phyloP scores from a whole-genome alignment of 2,888 invertebrate genomes.

The Cheilosia variabilis region DNA sequence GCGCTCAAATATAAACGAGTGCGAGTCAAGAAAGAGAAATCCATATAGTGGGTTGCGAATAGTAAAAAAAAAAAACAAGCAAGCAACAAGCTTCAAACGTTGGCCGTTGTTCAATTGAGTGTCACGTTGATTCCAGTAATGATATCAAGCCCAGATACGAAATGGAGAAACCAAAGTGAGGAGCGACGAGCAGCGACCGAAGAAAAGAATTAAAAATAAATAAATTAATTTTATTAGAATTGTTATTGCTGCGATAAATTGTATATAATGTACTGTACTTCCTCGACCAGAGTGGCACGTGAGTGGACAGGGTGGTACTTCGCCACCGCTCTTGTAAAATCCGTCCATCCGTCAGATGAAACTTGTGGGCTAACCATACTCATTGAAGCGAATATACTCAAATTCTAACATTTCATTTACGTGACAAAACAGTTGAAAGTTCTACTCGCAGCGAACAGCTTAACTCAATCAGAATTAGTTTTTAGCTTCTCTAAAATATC shows the following conservation, averaged over 20 bases:
- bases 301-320: conserved; percentile 46
- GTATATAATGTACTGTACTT: conserved; percentile 8
- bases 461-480: too few species aligned
- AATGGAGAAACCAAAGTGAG: conserved; percentile 2
- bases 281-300: conserved; percentile 35
- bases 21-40: conserved; percentile 39
- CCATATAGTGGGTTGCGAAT: conserved; percentile 18
- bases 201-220: conserved; percentile 42
- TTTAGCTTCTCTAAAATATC: too few species aligned
- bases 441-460: too few species aligned
- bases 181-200: too few species aligned
- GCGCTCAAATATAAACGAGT: conserved; percentile 21
- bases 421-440: too few species aligned
- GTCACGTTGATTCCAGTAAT: conserved; percentile 65
- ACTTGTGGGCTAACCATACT: too few species aligned
- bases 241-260: conserved; percentile 48
- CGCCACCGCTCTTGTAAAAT: background rate
- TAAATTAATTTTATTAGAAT: conserved; percentile 60
- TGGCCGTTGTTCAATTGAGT: conserved; percentile 62
- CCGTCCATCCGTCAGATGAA: background rate
- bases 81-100: conserved; percentile 27
- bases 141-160: conserved; percentile 32
- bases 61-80: conserved; percentile 29
- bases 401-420: too few species aligned
- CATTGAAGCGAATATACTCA: too few species aligned